Evolutionary conservation across 2,888 invertebrate species (phyloP).

Genomic region (Ophion obscuratus): DNA sequence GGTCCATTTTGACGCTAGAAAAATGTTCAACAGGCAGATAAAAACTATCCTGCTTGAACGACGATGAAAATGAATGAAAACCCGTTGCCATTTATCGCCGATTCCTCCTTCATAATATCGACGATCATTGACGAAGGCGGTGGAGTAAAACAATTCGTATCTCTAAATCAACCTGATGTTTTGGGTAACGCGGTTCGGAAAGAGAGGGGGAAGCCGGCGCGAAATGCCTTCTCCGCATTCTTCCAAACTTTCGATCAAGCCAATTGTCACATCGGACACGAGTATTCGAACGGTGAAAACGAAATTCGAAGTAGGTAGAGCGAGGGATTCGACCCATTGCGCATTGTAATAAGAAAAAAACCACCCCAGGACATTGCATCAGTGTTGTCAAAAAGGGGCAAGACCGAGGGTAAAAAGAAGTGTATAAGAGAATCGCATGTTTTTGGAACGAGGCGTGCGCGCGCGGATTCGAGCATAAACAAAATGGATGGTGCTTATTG

Average conservation of each 20-base stretch:
- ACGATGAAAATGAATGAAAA: too few species aligned
- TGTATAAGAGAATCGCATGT: conserved; percentile 66
- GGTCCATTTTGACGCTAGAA: too few species aligned
- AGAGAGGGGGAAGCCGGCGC: not conserved
- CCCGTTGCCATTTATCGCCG: not conserved
- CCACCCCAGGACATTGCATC: not conserved
- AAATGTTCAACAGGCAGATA: too few species aligned
- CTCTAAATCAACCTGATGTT: not conserved
- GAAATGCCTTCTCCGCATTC: not conserved
- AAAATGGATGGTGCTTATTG: conserved; percentile 77
- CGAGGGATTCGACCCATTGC: not conserved
- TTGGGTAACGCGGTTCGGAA: not conserved
- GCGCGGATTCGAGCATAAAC: conserved; percentile 73
- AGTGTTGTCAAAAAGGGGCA: conserved; percentile 27
- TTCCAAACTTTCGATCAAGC: not conserved
- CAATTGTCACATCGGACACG: not conserved
- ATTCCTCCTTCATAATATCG: not conserved
- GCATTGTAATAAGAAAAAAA: too few species aligned
- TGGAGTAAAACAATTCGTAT: not conserved
- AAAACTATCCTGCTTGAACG: too few species aligned
- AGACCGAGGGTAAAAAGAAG: conserved; percentile 2
- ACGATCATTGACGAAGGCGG: not conserved
- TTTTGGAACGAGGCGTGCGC: conserved; percentile 72
- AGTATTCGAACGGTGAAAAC: not conserved
- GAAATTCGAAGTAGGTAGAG: not conserved